Evolutionary conservation across 1,140 invertebrate species (phyloP), one percentile per base, ranked within the genome.

Genomic region (Antheraea mylitta): DNA sequence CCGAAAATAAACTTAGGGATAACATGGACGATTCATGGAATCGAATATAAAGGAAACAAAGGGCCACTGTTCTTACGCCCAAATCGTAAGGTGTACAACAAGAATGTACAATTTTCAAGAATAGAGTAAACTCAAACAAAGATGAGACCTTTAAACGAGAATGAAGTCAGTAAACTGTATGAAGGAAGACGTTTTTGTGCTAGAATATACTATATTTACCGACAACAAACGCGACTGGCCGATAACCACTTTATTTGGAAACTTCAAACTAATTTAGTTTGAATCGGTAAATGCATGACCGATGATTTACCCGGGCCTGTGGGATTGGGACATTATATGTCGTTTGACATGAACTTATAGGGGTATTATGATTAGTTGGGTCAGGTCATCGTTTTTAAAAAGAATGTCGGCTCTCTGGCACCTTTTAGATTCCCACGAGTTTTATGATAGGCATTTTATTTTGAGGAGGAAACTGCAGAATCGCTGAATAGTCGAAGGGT

Each of bases 171-270:
- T 89, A 72, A 86, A 87, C 85, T 82, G 87, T 90, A 86, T 86
- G 90, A 92, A 92, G 90, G 90, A 92, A 92, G 90, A 92, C 90
- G 82, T 92, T 88, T 90, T 92, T 92, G 90, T 91, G 90, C 89
- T 89, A 53, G 13, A 53, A 53, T 53, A 16, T 53, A 9, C 16
- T 53, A 16, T 16, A 9, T 53, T 53, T 53, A 53, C 45, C 45
- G 45, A 53, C 45, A 13, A 53, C 16, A 62, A 64, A 67, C 30
- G 67, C 48, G 68, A 80, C 82, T 75, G 75, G 68, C 79, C 72
- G 75, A 68, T 65, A 70, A 79, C 76, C 81, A 75, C 70, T 75
- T 67, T 76, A 74, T 30, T 30, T 30, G 22, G 22, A 30, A 4
- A 75, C 81, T 79, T 81, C 76, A 77, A 78, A 79, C 80, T 89